phyloP scores from a whole-genome alignment of 2,113 vertebrate genomes.

The Guaruba guarouba region DNA sequence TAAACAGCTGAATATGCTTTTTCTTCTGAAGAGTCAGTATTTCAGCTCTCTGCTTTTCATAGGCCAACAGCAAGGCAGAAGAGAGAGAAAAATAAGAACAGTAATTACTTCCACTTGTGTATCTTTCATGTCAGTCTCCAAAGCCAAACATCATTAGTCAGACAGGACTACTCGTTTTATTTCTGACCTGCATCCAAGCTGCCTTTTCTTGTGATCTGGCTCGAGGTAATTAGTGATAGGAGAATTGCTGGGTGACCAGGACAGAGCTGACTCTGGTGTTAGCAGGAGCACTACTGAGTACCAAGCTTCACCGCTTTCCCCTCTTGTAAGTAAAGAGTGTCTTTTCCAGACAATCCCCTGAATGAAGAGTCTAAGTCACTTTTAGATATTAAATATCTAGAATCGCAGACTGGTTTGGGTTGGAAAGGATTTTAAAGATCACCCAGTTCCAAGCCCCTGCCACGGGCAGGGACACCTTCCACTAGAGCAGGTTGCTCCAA shows the following conservation, averaged over 20 bases:
- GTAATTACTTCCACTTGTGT: neutral
- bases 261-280: neutral
- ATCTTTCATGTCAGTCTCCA: neutral
- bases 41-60: neutral
- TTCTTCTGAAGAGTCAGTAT: neutral
- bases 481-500: neutral
- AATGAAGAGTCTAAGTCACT: neutral
- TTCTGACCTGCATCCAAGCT: neutral
- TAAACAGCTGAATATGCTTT: neutral
- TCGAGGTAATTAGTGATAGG: neutral
- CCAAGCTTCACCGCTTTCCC: neutral
- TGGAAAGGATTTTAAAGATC: neutral
- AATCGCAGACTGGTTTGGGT: neutral
- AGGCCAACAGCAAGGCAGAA: neutral
- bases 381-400: neutral
- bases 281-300: neutral
- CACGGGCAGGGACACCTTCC: neutral
- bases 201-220: neutral
- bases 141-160: conserved; percentile 10
- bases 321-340: neutral
- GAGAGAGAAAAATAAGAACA: conserved; percentile 1
- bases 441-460: neutral
- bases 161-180: neutral
- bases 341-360: neutral
- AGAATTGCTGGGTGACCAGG: neutral